Percentiles rank a stretch among this genome's conserved stretches.
Evolutionary conservation across 2,797 vertebrate genomes (phyloP).

Genomic region (Ara ararauna): DNA sequence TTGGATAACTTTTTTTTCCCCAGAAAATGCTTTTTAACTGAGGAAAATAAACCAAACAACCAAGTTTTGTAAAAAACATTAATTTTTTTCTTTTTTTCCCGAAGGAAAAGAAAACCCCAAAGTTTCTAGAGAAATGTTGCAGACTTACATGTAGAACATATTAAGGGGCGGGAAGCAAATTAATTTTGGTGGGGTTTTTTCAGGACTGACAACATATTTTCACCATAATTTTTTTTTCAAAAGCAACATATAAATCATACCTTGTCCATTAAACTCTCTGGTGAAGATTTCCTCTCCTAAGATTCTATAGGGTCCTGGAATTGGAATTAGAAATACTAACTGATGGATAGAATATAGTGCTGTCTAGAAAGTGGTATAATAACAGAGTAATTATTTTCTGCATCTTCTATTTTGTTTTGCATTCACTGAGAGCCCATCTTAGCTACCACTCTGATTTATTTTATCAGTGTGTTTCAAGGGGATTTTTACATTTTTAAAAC

Average conservation of each 20-base stretch:
- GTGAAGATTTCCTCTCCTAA: not conserved
- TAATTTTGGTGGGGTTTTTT: not conserved
- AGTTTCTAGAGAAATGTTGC: not conserved
- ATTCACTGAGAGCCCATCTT: not conserved
- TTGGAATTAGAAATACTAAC: not conserved
- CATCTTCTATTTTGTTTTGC: not conserved
- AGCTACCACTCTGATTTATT: not conserved
- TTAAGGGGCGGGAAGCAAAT: rapidly evolving
- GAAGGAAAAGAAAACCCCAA: not conserved
- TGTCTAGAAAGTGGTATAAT: not conserved
- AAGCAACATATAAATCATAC: not conserved
- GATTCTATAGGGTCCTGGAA: not conserved
- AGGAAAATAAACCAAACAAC: not conserved
- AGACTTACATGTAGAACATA: not conserved
- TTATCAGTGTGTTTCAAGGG: not conserved
- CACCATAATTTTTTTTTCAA: not conserved
- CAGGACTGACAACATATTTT: not conserved
- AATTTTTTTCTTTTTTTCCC: not conserved
- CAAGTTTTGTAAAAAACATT: not conserved
- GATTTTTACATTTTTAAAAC: constrained; percentile 17
- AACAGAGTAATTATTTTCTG: not conserved
- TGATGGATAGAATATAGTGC: not conserved
- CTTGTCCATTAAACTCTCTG: not conserved
- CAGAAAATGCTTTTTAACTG: not conserved
- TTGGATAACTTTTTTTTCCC: not conserved